A percentile compares a stretch with the other conserved stretches of the same genome.
phyloP scores from a whole-genome alignment of 2,888 invertebrate genomes.

The Xanthorhoe designata region DNA sequence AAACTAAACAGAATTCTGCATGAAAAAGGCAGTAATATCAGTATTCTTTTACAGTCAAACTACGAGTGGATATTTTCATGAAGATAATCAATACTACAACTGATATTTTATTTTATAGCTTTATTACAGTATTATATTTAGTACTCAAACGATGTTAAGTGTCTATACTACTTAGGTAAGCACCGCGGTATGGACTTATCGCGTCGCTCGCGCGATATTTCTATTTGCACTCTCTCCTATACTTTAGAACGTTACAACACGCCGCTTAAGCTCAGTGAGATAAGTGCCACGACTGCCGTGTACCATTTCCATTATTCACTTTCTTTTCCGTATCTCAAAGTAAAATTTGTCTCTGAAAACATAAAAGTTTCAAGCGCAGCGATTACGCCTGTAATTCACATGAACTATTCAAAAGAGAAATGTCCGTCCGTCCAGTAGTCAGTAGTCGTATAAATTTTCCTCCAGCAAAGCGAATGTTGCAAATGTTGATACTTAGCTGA shows the following conservation, averaged over 20 bases:
- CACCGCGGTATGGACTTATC: too few relatives aligned
- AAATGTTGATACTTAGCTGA: constrained; percentile 48
- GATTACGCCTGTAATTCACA: constrained; percentile 36
- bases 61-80: background rate
- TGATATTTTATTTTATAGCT: background rate
- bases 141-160: background rate
- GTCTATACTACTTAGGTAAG: background rate
- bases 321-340: constrained; percentile 13
- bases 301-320: constrained; percentile 5
- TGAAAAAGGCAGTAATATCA: background rate
- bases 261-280: background rate
- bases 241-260: background rate
- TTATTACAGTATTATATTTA: background rate
- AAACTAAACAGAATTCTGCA: constrained; percentile 3
- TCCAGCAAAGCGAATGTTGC: constrained; percentile 46
- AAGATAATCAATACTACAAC: background rate
- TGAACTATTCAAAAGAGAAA: constrained; percentile 54
- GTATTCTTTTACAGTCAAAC: background rate
- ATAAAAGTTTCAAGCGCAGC: constrained; percentile 25
- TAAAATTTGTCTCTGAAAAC: constrained; percentile 27
- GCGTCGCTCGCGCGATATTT: background rate
- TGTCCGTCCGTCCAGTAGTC: constrained; percentile 39
- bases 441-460: constrained; percentile 42
- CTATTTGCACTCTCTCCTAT: too few relatives aligned
- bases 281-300: background rate